phyloP scores from a whole-genome alignment of 2,797 vertebrate genomes.

The Tapirus indicus region DNA sequence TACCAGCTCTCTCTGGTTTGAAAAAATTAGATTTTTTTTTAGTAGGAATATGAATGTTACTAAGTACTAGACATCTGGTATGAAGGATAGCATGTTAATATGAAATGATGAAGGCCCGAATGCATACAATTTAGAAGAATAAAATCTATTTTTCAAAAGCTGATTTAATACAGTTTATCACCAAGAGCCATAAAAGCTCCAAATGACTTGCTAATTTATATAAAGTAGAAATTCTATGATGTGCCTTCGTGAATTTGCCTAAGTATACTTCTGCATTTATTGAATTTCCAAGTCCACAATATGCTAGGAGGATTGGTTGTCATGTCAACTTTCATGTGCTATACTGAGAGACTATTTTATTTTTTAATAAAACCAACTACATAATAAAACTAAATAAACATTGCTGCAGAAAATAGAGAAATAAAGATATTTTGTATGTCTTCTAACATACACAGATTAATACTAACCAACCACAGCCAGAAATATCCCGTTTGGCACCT shows the following conservation, averaged over 20 bases:
- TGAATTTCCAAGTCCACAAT: constrained; percentile 33
- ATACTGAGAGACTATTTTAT: background rate
- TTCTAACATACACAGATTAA: background rate
- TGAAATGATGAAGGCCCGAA: constrained; percentile 20
- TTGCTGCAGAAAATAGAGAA: background rate
- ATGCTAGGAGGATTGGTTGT: background rate
- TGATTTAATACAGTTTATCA: constrained; percentile 67
- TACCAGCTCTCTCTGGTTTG: background rate
- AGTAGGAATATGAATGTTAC: constrained; percentile 16
- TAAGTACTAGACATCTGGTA: background rate
- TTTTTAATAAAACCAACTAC: constrained; percentile 48
- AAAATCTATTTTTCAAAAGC: constrained; percentile 61
- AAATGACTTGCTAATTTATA: constrained; percentile 69
- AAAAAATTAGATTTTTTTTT: background rate
- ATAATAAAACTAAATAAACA: constrained; percentile 49
- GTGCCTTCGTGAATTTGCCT: constrained; percentile 47
- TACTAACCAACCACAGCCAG: background rate
- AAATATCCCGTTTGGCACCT: background rate
- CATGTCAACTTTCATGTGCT: constrained; percentile 19
- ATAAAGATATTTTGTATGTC: background rate
- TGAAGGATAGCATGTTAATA: constrained; percentile 37
- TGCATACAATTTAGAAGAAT: constrained; percentile 47
- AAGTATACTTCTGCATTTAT: constrained; percentile 46
- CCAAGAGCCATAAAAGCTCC: constrained; percentile 1
- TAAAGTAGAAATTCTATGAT: constrained; percentile 51